Percentiles rank a stretch among this genome's conserved stretches.
phyloP scores from a whole-genome alignment of 2,113 vertebrate species.

The Apistogramma diplotaenia region DNA sequence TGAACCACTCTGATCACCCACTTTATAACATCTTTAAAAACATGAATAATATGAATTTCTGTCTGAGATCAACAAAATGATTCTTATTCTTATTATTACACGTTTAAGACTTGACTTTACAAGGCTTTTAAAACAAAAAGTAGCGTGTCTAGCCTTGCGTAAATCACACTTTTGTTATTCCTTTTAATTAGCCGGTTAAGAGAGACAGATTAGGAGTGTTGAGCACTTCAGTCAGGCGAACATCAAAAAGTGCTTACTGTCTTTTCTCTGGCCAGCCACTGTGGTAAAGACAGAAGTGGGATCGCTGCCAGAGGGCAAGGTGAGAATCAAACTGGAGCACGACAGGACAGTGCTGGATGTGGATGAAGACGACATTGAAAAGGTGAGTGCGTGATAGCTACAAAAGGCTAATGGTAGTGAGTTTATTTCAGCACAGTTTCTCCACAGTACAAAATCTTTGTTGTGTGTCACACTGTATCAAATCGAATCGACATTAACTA shows the following conservation, averaged over 20 bases:
- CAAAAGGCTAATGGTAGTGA: neutral
- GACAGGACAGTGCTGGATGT: constrained; percentile 90
- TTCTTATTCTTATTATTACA: too few species aligned
- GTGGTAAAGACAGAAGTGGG: constrained; percentile 81
- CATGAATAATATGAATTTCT: too few species aligned
- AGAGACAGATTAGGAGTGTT: neutral
- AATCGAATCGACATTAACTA: neutral
- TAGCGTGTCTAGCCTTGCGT: too few species aligned
- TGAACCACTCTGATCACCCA: too few species aligned
- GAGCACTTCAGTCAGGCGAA: neutral
- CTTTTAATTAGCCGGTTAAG: neutral
- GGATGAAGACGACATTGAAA: constrained; percentile 95
- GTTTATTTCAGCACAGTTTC: accelerated
- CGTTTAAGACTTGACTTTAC: too few species aligned
- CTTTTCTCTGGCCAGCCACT: constrained; percentile 77
- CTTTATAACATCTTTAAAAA: too few species aligned
- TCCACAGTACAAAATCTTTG: neutral
- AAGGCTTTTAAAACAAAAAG: too few species aligned
- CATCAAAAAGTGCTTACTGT: neutral
- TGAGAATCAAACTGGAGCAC: constrained; percentile 91
- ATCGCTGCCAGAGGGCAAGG: constrained; percentile 86
- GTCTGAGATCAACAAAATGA: too few species aligned
- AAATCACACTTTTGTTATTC: neutral
- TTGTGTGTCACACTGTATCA: neutral
- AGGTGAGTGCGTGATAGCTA: constrained; percentile 73